Percentiles rank a stretch among this genome's conserved stretches.
Conservation (phyloP, 2,888 invertebrate genomes). For the Tillus elongatus region DNA sequence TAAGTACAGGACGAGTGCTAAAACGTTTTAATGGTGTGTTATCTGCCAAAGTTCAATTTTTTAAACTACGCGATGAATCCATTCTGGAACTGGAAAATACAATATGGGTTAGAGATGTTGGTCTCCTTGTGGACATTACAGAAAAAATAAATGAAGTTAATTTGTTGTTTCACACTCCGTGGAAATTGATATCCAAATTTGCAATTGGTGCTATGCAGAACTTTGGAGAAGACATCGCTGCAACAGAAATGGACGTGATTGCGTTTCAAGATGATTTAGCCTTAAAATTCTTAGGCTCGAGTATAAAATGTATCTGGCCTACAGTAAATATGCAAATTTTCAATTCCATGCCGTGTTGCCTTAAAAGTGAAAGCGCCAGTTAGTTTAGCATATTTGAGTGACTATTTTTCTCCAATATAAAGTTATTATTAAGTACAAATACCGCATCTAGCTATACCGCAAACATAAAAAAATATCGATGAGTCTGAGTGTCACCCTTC, state of each 20-base stretch:
- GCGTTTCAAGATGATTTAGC: slow-evolving; percentile 16
- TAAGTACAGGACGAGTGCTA: no score
- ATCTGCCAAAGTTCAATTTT: no score
- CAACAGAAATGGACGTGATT: slow-evolving; percentile 18
- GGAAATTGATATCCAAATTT: slow-evolving; percentile 19
- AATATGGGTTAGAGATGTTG: no score
- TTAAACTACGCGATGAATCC: no score
- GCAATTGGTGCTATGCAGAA: slow-evolving; percentile 18
- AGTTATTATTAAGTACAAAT: slow-evolving; percentile 16
- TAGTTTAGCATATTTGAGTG: slow-evolving; percentile 12
- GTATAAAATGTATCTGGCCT: no score
- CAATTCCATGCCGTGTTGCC: no score
- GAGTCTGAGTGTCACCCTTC: slow-evolving; percentile 15
- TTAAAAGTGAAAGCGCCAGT: slow-evolving; percentile 15
- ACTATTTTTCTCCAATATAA: slow-evolving; percentile 16
- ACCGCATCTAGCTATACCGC: slow-evolving; percentile 13
- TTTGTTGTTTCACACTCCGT: slow-evolving; percentile 17
- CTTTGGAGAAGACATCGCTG: slow-evolving; percentile 18
- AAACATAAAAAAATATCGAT: slow-evolving; percentile 14
- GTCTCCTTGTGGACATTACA: no score
- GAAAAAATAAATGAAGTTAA: no score
- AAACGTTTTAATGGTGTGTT: no score
- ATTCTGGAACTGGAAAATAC: no score
- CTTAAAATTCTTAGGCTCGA: no score
- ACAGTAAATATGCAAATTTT: slow-evolving; percentile 15